Evolutionary conservation across 2,797 vertebrate species (phyloP).

Genomic region (Semotilus atromaculatus): DNA sequence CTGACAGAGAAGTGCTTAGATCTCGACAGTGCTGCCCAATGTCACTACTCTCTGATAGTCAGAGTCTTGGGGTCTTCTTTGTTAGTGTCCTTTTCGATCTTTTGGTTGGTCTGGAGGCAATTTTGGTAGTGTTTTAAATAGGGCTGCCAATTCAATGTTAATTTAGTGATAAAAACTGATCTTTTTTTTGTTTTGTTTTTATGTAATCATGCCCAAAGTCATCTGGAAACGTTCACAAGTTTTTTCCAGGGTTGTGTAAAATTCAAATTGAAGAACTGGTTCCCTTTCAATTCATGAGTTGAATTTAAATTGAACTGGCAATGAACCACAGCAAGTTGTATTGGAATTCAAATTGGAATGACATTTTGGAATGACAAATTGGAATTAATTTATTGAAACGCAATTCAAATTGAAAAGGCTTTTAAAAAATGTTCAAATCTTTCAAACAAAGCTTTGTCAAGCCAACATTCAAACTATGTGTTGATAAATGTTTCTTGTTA

Average conservation of each 20-base stretch:
- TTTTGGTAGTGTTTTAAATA: background rate
- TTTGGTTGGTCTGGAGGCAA: background rate
- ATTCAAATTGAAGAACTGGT: background rate
- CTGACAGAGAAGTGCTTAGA: slow-evolving; percentile 22
- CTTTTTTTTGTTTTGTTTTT: no score
- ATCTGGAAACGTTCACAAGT: background rate
- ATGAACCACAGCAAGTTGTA: background rate
- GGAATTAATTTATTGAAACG: background rate
- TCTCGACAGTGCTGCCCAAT: slow-evolving; percentile 4
- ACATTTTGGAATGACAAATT: background rate
- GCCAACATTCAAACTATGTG: background rate
- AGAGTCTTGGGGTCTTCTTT: background rate
- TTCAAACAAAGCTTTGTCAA: background rate
- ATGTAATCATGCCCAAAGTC: background rate
- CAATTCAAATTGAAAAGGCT: background rate
- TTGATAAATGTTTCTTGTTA: background rate
- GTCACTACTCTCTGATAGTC: slow-evolving; percentile 18
- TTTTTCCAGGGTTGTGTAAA: background rate
- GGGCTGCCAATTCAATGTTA: background rate
- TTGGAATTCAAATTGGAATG: background rate
- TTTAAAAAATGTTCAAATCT: background rate
- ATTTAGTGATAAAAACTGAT: background rate
- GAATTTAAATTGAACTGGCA: background rate
- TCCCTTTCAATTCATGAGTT: background rate
- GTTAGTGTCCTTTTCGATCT: background rate